Base-by-base conservation (phyloP, 1,140 invertebrate genomes). In the Cotesia vestalis region DNA sequence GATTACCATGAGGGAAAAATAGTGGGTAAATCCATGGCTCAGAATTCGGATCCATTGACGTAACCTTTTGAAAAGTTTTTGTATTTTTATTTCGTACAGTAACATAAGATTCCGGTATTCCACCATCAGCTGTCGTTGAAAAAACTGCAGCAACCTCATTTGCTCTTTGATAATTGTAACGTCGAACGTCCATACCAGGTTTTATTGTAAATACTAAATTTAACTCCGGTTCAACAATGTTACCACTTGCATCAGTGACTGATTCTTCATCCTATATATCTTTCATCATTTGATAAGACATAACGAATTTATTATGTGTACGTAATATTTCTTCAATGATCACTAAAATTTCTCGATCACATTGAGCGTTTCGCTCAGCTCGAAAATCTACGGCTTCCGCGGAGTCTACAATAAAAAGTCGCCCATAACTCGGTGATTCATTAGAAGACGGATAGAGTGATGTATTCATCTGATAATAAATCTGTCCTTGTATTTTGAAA, bases 101-200 rank as follows among this genome's bases (percentile, higher is more conserved):
- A 8, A 71, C 60, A 36, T 71, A 71, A 12, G 69, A 71, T 64
- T 71, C 69, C 2, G 69, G 69, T 53, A 71, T 71, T 36, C 64
- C 69, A 20, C 69, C 61, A 57, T 71, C 51, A 36, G 61, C 69
- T 12, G 69, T 71, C 1, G 46, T 71, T 17, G 69, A 71, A 63
- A 63, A 71, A 40, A 71, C 60, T 11, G 61, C 69, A 20, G 57
- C 69, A 20, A 71, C 36, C 38, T 71, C 69, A 11, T 63, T 71
- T 14, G 4, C 59, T 27, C 14, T 55, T 63, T 71, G 69, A 34
- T 62, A 62, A 36, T 63, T 71, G 40, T 46, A 71, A 40, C 59
- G 55, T 14, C 60, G 69, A 3, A 9, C 12, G 46, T 70, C 69
- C 57, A 70, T 60, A 46, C 40, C 40, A 46, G 40, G 40, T 46